These are phyloP conservation scores for Coturnix japonica DNA, from an alignment of 2,113 vertebrate species.

Conservation along the genomic window DNA sequence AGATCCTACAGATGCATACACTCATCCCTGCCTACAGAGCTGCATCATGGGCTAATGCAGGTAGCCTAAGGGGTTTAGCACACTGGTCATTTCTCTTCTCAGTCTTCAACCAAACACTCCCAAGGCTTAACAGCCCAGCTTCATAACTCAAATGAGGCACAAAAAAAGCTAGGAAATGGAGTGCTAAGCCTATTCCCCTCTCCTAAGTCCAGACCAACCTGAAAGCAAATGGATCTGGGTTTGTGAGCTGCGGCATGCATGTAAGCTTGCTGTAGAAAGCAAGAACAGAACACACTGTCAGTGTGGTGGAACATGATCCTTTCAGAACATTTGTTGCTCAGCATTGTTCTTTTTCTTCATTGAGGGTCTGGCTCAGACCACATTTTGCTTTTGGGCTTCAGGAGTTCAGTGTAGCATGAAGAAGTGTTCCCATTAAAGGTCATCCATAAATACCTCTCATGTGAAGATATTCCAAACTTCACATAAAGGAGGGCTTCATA, in stretches of 20 bases:
- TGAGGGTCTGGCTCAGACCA: background rate
- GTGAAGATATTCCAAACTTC: background rate
- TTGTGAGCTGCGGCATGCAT: background rate
- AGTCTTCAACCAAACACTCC: background rate
- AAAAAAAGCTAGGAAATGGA: background rate
- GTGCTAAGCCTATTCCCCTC: background rate
- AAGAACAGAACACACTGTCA: background rate
- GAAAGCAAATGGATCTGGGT: background rate
- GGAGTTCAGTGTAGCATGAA: background rate
- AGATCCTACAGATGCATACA: no score
- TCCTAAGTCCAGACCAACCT: background rate
- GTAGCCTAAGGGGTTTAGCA: background rate
- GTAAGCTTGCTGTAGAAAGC: background rate
- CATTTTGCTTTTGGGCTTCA: background rate
- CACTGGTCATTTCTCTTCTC: no score
- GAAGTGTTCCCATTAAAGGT: background rate
- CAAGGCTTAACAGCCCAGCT: background rate
- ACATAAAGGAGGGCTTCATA: background rate
- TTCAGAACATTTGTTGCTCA: no score
- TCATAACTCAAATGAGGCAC: accelerated
- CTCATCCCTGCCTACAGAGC: background rate
- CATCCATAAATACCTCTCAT: background rate
- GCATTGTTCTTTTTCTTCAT: background rate
- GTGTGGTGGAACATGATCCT: background rate
- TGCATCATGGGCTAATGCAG: accelerated